Percentiles rank a stretch among this genome's conserved stretches.
Conservation (phyloP, 2,113 vertebrate species). For the Xenopus laevis region DNA sequence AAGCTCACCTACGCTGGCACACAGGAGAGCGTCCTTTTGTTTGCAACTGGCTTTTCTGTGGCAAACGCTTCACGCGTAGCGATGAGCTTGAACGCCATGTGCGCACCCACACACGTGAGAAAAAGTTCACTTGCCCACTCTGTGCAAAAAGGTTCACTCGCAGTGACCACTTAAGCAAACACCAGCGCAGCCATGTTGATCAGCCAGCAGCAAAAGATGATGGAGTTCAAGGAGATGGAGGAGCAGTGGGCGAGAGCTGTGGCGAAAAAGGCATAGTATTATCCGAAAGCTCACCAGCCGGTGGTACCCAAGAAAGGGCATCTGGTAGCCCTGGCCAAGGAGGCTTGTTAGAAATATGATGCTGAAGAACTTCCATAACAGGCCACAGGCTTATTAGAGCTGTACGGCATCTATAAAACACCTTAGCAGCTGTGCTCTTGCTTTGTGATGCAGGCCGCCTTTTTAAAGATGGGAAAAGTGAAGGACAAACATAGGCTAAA, state of each 20-base stretch:
- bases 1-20: constrained; percentile 90
- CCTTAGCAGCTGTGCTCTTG: no score
- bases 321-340: constrained; percentile 36
- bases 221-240: constrained; percentile 62
- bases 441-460: no score
- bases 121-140: constrained; percentile 87
- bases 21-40: constrained; percentile 87
- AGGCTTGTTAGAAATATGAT: constrained; percentile 31
- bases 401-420: neutral
- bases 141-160: constrained; percentile 89
- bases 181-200: constrained; percentile 86
- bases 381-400: neutral
- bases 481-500: neutral
- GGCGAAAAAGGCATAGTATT: constrained; percentile 10
- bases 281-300: constrained; percentile 15
- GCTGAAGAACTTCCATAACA: neutral
- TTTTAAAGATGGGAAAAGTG: neutral
- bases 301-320: constrained; percentile 22
- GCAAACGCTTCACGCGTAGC: constrained; percentile 87
- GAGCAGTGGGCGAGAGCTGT: constrained; percentile 21
- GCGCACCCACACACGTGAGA: constrained; percentile 88
- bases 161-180: constrained; percentile 89
- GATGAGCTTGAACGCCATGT: constrained; percentile 91
- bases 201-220: constrained; percentile 66
- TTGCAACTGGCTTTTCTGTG: constrained; percentile 93